Evolutionary conservation across 2,797 vertebrate species (phyloP).

Genomic region (Otolemur crassicaudatus): DNA sequence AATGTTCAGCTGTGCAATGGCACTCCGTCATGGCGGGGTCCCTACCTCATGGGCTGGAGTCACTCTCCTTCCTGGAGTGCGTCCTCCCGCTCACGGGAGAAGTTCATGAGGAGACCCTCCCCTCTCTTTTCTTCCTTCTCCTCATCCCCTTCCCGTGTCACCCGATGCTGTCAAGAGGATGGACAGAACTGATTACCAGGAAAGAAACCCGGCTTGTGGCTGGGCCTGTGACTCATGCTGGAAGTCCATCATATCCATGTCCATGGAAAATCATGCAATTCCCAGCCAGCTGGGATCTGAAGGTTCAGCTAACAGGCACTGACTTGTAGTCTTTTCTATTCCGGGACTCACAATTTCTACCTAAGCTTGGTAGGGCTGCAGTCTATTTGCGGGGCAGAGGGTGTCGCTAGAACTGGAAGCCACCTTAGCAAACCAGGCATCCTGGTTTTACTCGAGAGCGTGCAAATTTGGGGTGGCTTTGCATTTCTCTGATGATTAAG

Average conservation of each 20-base stretch:
- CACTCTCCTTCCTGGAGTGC: background rate
- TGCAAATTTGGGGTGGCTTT: background rate
- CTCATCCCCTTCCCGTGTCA: background rate
- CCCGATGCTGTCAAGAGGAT: background rate
- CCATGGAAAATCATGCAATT: background rate
- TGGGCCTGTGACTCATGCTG: background rate
- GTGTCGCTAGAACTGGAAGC: background rate
- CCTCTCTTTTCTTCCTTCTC: background rate
- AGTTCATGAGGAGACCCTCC: background rate
- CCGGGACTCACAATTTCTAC: background rate
- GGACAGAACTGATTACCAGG: background rate
- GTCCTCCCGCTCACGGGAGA: background rate
- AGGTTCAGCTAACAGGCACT: background rate
- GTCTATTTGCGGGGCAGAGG: background rate
- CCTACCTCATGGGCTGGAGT: accelerated
- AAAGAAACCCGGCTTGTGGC: background rate
- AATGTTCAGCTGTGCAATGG: accelerated
- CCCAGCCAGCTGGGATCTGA: background rate
- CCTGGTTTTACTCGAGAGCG: background rate
- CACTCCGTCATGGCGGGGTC: accelerated
- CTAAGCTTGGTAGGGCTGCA: background rate
- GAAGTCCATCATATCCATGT: background rate
- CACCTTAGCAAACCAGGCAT: background rate
- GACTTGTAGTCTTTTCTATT: background rate
- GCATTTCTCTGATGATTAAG: too few species aligned